A percentile compares a stretch with the other conserved stretches of the same genome.
phyloP scores from a whole-genome alignment of 2,797 vertebrate genomes.

The Characodon lateralis region DNA sequence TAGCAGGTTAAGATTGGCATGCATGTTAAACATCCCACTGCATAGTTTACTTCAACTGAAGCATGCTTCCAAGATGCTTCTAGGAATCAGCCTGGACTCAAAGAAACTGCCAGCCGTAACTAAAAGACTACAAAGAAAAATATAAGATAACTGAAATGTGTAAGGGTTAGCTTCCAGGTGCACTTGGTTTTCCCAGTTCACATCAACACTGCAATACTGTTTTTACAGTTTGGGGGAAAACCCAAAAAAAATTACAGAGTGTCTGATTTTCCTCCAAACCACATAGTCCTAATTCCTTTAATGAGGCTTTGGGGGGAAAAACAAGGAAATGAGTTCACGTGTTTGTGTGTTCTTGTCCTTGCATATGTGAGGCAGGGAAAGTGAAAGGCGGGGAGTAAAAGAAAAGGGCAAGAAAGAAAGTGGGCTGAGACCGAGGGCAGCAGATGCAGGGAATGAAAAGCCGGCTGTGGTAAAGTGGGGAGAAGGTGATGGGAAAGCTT shows the following conservation, averaged over 20 bases:
- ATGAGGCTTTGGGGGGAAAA: slow-evolving; percentile 63
- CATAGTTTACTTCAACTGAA: neutral
- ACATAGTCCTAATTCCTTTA: slow-evolving; percentile 70
- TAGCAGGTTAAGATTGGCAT: neutral
- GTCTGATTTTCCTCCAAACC: slow-evolving; percentile 68
- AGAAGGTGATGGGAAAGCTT: slow-evolving; percentile 52
- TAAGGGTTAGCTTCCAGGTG: slow-evolving; percentile 15
- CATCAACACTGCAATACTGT: slow-evolving; percentile 18
- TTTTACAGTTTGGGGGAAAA: slow-evolving; percentile 43
- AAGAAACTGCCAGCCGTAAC: neutral
- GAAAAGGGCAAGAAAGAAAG: slow-evolving; percentile 20
- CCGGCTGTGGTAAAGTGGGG: slow-evolving; percentile 46
- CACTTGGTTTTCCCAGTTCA: slow-evolving; percentile 17
- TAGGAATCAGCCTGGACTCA: neutral
- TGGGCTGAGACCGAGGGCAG: slow-evolving; percentile 26
- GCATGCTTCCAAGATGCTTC: neutral
- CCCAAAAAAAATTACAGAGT: slow-evolving; percentile 46
- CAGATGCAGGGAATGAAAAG: slow-evolving; percentile 63
- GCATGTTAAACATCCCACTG: neutral
- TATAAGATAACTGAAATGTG: slow-evolving; percentile 1
- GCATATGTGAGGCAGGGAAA: slow-evolving; percentile 42
- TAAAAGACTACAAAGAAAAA: neutral
- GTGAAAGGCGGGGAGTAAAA: slow-evolving; percentile 19
- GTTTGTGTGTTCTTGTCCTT: slow-evolving; percentile 9
- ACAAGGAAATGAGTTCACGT: slow-evolving; percentile 48